phyloP scores from a whole-genome alignment of 2,888 invertebrate species.

The Troilus luridus region DNA sequence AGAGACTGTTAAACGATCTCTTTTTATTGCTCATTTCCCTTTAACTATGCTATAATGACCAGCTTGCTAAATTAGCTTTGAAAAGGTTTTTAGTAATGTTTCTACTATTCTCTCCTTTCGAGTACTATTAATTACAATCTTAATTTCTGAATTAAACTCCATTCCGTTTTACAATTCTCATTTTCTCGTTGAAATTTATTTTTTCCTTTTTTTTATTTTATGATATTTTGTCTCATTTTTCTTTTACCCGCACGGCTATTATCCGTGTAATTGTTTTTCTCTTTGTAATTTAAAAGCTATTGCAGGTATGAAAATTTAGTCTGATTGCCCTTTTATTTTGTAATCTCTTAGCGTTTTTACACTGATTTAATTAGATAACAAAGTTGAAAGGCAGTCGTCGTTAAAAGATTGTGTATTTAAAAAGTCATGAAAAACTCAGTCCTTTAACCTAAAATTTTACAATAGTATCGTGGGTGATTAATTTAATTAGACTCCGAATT shows the following conservation, averaged over 20 bases:
- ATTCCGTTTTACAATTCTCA: conserved; percentile 1
- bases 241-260: neutral
- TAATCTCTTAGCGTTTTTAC: no score
- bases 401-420: no score
- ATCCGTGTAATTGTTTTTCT: neutral
- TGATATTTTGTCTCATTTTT: neutral
- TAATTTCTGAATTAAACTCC: neutral
- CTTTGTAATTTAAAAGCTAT: neutral
- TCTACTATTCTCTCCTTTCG: neutral
- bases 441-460: no score
- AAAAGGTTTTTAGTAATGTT: neutral
- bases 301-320: neutral
- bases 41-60: neutral
- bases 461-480: no score
- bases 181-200: neutral
- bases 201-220: neutral
- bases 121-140: neutral
- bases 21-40: neutral
- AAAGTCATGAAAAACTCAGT: no score
- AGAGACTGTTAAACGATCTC: neutral
- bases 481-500: no score
- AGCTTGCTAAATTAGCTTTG: neutral
- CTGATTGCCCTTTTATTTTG: no score
- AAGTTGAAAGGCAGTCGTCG: no score
- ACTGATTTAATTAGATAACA: no score